These are phyloP conservation scores for Riparia riparia DNA, from an alignment of 2,113 vertebrate species.

Conservation along the genomic window DNA sequence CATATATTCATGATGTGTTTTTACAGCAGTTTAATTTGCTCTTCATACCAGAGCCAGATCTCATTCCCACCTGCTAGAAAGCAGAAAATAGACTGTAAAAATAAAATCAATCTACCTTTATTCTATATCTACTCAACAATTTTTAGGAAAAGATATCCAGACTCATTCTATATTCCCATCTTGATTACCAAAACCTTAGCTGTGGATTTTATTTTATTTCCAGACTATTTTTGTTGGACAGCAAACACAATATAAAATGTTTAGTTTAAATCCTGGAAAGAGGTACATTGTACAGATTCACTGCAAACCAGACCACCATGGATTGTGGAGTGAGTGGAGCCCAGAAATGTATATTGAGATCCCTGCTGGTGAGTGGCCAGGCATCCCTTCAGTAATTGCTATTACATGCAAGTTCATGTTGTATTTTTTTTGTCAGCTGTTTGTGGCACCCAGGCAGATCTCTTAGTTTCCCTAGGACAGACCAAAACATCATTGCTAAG, in stretches of 20 bases:
- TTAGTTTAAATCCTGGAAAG: constrained; percentile 84
- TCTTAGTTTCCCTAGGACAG: background rate
- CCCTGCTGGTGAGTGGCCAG: constrained; percentile 70
- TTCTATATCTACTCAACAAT: background rate
- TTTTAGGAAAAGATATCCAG: background rate
- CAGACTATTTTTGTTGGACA: constrained; percentile 85
- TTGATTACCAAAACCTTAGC: background rate
- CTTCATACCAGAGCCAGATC: background rate
- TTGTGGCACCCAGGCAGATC: background rate
- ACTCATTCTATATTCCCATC: background rate
- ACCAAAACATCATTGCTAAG: background rate
- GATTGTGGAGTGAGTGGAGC: constrained; percentile 77
- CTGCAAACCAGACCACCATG: constrained; percentile 87
- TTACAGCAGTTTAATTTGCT: background rate
- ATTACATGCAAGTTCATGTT: background rate
- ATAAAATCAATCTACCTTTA: background rate
- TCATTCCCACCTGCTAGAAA: background rate
- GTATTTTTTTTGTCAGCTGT: background rate
- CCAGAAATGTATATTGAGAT: constrained; percentile 63
- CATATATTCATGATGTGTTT: background rate
- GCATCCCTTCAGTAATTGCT: background rate
- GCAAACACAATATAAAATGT: constrained; percentile 86
- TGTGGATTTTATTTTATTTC: constrained; percentile 24
- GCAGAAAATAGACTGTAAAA: background rate
- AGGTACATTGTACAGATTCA: constrained; percentile 88